Evolutionary conservation across 2,797 vertebrate genomes (phyloP).

Genomic region (Parambassis ranga): DNA sequence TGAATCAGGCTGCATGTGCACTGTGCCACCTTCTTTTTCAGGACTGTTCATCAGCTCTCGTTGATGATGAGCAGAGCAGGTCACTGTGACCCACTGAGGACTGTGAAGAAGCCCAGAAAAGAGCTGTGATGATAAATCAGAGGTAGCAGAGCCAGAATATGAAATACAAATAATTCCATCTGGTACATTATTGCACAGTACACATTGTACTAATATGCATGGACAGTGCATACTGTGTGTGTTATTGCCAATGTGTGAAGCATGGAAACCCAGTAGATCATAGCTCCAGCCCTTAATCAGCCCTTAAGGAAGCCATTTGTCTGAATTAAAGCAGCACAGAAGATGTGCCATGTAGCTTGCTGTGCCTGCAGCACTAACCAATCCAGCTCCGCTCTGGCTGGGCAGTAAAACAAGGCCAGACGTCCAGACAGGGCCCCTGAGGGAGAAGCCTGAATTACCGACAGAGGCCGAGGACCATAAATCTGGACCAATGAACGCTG

Average conservation of each 20-base stretch:
- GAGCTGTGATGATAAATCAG: not conserved
- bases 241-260: constrained; percentile 5
- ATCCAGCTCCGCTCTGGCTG: constrained; percentile 42
- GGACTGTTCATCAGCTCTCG: constrained; percentile 2
- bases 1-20: not conserved
- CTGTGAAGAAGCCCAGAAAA: not conserved
- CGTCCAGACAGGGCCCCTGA: constrained; percentile 31
- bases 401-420: constrained; percentile 42
- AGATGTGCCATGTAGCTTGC: constrained; percentile 5
- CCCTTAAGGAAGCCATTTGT: constrained; percentile 27
- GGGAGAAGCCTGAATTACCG: constrained; percentile 20
- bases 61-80: constrained; percentile 12
- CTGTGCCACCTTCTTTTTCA: not conserved
- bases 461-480: constrained; percentile 36
- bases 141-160: not conserved
- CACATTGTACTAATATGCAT: not conserved
- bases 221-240: not conserved
- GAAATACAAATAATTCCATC: not conserved
- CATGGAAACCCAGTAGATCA: constrained; percentile 1
- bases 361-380: constrained; percentile 32
- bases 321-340: constrained; percentile 31
- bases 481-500: constrained; percentile 19
- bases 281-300: constrained; percentile 18
- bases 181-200: not conserved
- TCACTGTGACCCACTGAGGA: not conserved